Base-by-base conservation (phyloP, 2,797 vertebrate species). In the Bucorvus abyssinicus region DNA sequence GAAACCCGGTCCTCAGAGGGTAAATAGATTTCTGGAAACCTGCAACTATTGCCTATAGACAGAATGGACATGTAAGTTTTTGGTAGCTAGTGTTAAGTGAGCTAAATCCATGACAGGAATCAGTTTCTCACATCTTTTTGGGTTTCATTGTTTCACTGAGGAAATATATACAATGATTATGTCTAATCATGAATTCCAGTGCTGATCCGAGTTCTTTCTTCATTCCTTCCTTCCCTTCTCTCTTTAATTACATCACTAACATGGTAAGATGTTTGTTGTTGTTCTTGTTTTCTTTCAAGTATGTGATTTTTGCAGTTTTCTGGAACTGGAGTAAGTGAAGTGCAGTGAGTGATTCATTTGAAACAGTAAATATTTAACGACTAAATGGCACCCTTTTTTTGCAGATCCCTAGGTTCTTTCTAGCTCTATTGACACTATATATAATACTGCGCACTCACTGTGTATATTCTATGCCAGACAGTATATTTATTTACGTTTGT, bases 361-460 rank as follows among this genome's bases (percentile, higher is more conserved):
- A 76, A 90, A 81, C 56, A 65, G 87, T 93, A 93, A 95, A 93
- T 93, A 94, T 94, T 97, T 95, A 87, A 88, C 61, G 90, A 49
- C 68, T 74, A 52, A 93, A 67, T 76, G 23, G 7, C 40, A 81
- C 9, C 30, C 19, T 85, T 64, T 74, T 86, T 78, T 65, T 14
- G 34, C 40, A 75, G 61, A 73, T 73, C 10, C 12, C 4, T 36
- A n/a, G 15, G 10, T 63, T 77, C 26, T 73, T 87, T 77, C 19
- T 73, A 59, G 6, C 13, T 71, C 16, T 71, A 5, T 47, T 85
- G 20, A 14, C 38, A 21, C 11, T 34, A 27, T 12, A 26, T 24
- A 7, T 42, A 65, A 17, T 60, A 34, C 4, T 24, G 12, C 14
- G 53, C 3, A 65, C 9, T 52, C 8, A 55, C 3, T 32, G 8